A percentile compares a stretch with the other conserved stretches of the same genome.
phyloP scores from a whole-genome alignment of 1,140 invertebrate genomes.

The Melipona quadrifasciata region DNA sequence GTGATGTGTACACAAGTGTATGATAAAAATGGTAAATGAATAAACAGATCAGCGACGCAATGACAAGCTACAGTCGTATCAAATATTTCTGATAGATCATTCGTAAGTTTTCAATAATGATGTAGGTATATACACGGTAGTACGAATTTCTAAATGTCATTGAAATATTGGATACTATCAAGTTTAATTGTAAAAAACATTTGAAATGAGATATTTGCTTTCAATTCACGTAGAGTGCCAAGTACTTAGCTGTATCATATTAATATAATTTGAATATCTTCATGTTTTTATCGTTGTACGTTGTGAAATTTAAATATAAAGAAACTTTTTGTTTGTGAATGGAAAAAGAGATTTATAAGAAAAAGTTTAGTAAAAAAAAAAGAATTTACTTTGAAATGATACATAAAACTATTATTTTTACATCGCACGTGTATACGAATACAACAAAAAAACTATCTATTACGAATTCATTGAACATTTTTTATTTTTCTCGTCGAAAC shows the following conservation, averaged over 20 bases:
- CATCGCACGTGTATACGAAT: no score
- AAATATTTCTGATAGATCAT: no score
- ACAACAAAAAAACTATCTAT: background rate
- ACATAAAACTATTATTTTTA: background rate
- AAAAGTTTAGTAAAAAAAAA: background rate
- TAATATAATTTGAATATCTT: background rate
- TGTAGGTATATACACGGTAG: no score
- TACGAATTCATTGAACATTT: background rate
- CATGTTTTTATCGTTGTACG: background rate
- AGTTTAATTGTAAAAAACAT: background rate
- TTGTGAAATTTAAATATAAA: background rate
- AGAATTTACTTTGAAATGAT: background rate
- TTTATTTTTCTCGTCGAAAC: background rate
- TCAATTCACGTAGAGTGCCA: background rate
- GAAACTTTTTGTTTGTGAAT: background rate
- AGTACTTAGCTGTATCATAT: no score
- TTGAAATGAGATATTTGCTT: background rate
- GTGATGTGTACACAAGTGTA: no score
- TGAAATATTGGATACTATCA: no score
- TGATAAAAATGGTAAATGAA: background rate
- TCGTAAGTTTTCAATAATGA: background rate
- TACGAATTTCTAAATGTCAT: no score
- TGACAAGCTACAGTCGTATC: background rate
- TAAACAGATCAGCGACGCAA: background rate
- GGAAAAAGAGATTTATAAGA: background rate